phyloP scores from a whole-genome alignment of 2,797 vertebrate species.

The Yasuhikotakia modesta region DNA sequence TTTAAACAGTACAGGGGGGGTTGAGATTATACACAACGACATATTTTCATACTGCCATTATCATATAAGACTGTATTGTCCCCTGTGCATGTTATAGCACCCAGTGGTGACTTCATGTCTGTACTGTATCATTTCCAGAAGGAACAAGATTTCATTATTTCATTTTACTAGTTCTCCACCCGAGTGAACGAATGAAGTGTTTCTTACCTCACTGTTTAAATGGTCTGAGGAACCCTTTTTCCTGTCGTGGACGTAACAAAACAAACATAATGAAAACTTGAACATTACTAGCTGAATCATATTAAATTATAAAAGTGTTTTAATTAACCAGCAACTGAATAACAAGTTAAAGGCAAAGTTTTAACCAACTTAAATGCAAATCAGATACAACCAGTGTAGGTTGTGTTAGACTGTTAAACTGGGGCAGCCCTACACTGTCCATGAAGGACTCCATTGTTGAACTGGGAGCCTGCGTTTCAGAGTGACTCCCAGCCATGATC shows the following conservation, averaged over 20 bases:
- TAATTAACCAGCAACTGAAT: no score
- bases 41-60: neutral
- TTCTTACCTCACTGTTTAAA: slow-evolving; percentile 81
- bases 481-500: neutral
- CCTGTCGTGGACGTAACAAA: slow-evolving; percentile 52
- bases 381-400: no score
- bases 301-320: neutral
- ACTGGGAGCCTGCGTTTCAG: neutral
- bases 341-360: no score
- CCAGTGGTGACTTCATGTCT: no score
- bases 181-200: no score
- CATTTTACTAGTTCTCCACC: no score
- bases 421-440: neutral
- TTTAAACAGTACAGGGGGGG: neutral
- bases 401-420: no score
- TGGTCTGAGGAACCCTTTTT: slow-evolving; percentile 63
- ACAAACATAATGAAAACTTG: neutral
- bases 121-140: neutral
- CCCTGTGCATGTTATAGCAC: no score
- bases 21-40: neutral
- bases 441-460: slow-evolving; percentile 50
- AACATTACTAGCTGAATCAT: no score
- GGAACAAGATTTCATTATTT: no score
- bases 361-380: no score
- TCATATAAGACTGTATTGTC: neutral